Percentiles rank a stretch among this genome's conserved stretches.
Conservation (phyloP, 2,888 invertebrate genomes). For the Onchidella celtica region DNA sequence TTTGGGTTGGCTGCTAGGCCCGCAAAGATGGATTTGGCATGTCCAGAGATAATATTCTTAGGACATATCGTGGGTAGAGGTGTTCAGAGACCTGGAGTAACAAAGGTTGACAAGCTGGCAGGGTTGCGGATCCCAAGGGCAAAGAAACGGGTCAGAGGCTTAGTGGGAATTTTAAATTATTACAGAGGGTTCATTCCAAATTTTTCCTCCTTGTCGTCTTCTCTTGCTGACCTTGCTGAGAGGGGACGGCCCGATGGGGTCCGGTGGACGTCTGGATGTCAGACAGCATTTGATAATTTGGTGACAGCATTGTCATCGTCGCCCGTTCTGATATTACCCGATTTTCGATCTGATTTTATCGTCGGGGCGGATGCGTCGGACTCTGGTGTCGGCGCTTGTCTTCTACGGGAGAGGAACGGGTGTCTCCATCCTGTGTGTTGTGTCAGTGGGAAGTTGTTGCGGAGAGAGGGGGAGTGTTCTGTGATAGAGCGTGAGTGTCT, state of each 20-base stretch:
- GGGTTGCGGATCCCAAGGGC: background rate
- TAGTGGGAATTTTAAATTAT: background rate
- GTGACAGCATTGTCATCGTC: background rate
- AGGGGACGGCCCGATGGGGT: background rate
- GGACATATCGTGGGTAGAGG: no score
- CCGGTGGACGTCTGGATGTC: background rate
- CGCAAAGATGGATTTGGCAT: background rate
- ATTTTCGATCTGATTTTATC: background rate
- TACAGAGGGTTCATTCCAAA: background rate
- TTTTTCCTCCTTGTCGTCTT: background rate
- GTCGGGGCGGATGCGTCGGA: background rate
- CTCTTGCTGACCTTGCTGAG: background rate
- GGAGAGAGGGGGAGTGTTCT: no score
- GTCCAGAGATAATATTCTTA: background rate
- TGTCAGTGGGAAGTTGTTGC: no score
- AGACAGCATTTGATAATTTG: background rate
- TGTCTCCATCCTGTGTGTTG: no score
- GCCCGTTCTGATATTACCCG: background rate
- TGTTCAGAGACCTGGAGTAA: no score
- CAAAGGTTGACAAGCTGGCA: background rate
- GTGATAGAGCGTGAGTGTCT: no score
- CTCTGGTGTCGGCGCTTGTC: no score
- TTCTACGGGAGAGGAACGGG: no score
- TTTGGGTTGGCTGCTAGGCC: background rate
- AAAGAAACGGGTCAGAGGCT: background rate